A percentile compares a stretch with the other conserved stretches of the same genome.
phyloP scores from a whole-genome alignment of 2,113 vertebrate genomes.

The Neogobius melanostomus region DNA sequence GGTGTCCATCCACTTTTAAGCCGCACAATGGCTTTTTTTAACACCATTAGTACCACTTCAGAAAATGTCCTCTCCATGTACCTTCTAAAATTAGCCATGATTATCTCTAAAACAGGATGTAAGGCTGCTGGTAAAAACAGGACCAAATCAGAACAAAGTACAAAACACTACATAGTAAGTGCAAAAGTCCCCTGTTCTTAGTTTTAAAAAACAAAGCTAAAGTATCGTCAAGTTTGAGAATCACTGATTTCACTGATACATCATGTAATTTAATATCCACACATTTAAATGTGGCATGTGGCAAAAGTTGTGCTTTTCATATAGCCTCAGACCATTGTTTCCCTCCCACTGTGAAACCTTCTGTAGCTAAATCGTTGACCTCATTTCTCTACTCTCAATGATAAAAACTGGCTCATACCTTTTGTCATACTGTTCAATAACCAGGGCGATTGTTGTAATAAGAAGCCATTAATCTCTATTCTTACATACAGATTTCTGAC shows the following conservation, averaged over 20 bases:
- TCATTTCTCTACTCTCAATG: slow-evolving; percentile 34
- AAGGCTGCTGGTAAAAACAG: no score
- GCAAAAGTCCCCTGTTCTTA: no score
- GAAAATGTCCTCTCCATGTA: no score
- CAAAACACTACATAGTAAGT: not conserved
- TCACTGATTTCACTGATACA: no score
- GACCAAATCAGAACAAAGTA: not conserved
- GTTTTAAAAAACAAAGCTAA: no score
- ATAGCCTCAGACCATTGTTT: slow-evolving; percentile 35
- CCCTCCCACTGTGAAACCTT: slow-evolving; percentile 62
- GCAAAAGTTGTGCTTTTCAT: slow-evolving; percentile 30
- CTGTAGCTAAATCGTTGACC: slow-evolving; percentile 53
- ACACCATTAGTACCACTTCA: no score
- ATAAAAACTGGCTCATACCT: slow-evolving; percentile 14
- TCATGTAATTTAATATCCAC: not conserved
- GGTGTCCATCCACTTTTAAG: no score
- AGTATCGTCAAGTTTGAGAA: no score
- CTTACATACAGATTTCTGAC: slow-evolving; percentile 55
- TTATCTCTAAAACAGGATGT: no score
- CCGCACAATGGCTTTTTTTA: no score
- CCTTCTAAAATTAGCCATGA: no score
- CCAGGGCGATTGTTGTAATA: not conserved
- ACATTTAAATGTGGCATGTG: slow-evolving; percentile 1
- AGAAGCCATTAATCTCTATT: not conserved
- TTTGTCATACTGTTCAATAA: slow-evolving; percentile 23